Percentiles rank a stretch among this genome's conserved stretches.
phyloP scores from a whole-genome alignment of 1,140 invertebrate species.

The Reticulitermes speratus region DNA sequence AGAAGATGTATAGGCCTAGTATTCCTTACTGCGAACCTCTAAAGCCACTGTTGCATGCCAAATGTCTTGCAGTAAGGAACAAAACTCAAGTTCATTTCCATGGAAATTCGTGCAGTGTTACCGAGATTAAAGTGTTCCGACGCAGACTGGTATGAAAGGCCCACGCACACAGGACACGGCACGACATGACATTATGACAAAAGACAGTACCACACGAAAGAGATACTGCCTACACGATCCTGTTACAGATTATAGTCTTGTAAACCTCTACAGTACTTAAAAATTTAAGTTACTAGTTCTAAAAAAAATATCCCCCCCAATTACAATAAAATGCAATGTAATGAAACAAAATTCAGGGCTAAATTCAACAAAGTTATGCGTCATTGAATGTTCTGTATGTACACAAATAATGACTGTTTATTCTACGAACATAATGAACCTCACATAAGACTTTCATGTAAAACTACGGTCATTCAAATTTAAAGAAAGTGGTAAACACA shows the following conservation, averaged over 20 bases:
- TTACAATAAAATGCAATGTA: too few relatives aligned
- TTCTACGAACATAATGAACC: too few relatives aligned
- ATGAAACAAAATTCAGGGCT: too few relatives aligned
- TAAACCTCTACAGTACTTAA: too few relatives aligned
- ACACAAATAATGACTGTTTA: too few relatives aligned
- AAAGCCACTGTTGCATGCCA: neutral
- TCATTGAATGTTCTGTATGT: too few relatives aligned
- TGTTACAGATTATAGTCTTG: too few relatives aligned
- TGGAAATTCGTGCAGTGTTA: neutral
- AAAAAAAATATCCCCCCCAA: neutral
- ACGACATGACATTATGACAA: neutral
- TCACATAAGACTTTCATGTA: too few relatives aligned
- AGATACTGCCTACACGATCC: neutral
- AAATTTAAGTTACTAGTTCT: neutral
- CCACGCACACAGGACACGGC: neutral
- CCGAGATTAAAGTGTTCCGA: neutral
- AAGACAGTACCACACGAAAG: neutral
- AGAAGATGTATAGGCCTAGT: neutral
- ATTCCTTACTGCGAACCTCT: neutral
- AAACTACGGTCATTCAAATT: too few relatives aligned
- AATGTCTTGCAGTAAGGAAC: neutral
- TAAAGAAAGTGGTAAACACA: too few relatives aligned
- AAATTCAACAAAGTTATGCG: too few relatives aligned
- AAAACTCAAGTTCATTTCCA: slow-evolving; percentile 8
- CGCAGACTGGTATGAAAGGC: neutral